Conservation (phyloP, 2,888 invertebrate species). For the Tethea ocularis region DNA sequence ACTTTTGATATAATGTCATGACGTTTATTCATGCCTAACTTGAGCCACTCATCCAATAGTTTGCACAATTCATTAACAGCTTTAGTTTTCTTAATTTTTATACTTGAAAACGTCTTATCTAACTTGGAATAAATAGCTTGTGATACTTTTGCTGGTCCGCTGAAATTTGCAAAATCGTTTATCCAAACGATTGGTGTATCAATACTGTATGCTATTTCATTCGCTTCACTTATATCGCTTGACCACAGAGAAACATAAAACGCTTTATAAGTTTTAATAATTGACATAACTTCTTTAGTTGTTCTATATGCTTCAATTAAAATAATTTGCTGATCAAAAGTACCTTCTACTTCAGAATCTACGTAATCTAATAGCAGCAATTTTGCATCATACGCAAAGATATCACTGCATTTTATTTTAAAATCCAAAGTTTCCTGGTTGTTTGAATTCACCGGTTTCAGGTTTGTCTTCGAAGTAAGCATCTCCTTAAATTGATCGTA, state of each 20-base stretch:
- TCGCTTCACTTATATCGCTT: constrained; percentile 1
- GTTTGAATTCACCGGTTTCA: background rate
- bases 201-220: constrained; percentile 3
- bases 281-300: background rate
- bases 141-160: background rate
- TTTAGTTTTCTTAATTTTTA: background rate
- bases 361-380: background rate
- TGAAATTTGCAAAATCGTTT: background rate
- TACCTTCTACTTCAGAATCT: no score
- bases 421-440: background rate
- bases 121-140: background rate
- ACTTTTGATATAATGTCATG: background rate
- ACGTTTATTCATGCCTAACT: background rate
- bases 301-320: constrained; percentile 3
- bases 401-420: background rate
- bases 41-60: background rate
- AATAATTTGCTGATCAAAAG: background rate
- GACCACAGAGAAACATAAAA: constrained; percentile 1
- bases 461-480: background rate
- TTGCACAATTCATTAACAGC: background rate
- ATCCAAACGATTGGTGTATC: constrained; percentile 3
- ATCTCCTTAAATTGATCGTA: background rate
- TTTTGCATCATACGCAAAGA: background rate
- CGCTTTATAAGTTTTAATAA: background rate
- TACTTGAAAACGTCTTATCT: background rate